phyloP scores from a whole-genome alignment of 2,888 invertebrate species.

The Phortica magna region DNA sequence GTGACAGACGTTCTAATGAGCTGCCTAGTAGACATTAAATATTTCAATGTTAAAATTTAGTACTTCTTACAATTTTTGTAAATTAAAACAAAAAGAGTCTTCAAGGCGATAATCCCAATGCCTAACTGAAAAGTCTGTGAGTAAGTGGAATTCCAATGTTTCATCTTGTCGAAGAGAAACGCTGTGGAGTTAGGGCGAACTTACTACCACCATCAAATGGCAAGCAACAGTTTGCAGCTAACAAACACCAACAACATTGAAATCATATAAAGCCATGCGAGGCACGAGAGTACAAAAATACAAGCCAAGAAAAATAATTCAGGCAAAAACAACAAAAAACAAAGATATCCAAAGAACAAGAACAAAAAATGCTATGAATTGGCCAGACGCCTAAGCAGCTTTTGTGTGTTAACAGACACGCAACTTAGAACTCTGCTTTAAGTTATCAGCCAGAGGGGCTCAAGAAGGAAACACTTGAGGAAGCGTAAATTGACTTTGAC shows the following conservation, averaged over 20 bases:
- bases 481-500: too few relatives aligned
- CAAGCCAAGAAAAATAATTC: slow-evolving; percentile 47
- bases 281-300: slow-evolving; percentile 14
- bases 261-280: slow-evolving; percentile 43
- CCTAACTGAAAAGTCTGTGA: slow-evolving; percentile 62
- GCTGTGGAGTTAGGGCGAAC: slow-evolving; percentile 24
- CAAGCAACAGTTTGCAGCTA: slow-evolving; percentile 52
- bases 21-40: too few relatives aligned
- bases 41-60: too few relatives aligned
- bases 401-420: not conserved
- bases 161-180: slow-evolving; percentile 51
- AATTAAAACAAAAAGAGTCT: too few relatives aligned
- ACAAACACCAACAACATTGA: slow-evolving; percentile 44
- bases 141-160: slow-evolving; percentile 68
- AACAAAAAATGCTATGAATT: not conserved
- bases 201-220: slow-evolving; percentile 17
- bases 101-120: slow-evolving; percentile 74
- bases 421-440: too few relatives aligned
- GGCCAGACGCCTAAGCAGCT: not conserved
- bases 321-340: slow-evolving; percentile 40
- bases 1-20: too few relatives aligned
- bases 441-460: too few relatives aligned
- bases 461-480: too few relatives aligned
- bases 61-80: too few relatives aligned
- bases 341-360: slow-evolving; percentile 25